Evolutionary conservation across 2,113 vertebrate species (phyloP), one percentile per base, ranked within the genome.

Genomic region (Eira barbara): DNA sequence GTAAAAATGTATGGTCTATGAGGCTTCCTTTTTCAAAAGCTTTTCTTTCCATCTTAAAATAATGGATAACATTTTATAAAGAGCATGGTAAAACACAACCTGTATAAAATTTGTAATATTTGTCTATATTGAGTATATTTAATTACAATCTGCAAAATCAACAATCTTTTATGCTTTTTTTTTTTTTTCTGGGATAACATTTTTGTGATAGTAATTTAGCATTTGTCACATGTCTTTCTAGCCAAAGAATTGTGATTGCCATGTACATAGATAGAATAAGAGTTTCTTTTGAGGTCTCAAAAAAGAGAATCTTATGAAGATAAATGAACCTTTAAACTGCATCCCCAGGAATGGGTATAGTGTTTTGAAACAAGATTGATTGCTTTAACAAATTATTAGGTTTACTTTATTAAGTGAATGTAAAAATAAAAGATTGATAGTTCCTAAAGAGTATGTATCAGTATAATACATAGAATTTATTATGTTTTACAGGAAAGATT

Each of bases 41-140:
- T 31, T 89, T 83, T 89, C 39, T 97, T 96, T 92, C 14, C 27
- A 42, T 83, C 20, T 95, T 89, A 31, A 69, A 87, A n/a, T 93
- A 88, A 57, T 49, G 11, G 27, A 39, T 67, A 55, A 14, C 55
- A 39, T 71, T 93, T 96, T 84, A 45, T 74, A 27, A 83, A 83
- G 47, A 94, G 10, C n/a, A 83, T 86, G n/a, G 21, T 69, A 11
- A 86, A n/a, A 65, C 18, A 87, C 91, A 45, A 63, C 71, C 25
- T 81, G 15, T 69, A 2, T 92, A 96, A 81, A 96, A 82, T 10
- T 85, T 79, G 0, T 23, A 69, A 52, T 69, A 3, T 25, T 74
- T 82, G 13, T 87, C 27, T 89, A 29, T 94, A 81, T 93, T 85
- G 95, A 94, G 11, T 42, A 93, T 12, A 84, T 76, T 36, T 67